Evolutionary conservation across 2,888 invertebrate genomes (phyloP).

Genomic region (Pachliopta kotzebuea): DNA sequence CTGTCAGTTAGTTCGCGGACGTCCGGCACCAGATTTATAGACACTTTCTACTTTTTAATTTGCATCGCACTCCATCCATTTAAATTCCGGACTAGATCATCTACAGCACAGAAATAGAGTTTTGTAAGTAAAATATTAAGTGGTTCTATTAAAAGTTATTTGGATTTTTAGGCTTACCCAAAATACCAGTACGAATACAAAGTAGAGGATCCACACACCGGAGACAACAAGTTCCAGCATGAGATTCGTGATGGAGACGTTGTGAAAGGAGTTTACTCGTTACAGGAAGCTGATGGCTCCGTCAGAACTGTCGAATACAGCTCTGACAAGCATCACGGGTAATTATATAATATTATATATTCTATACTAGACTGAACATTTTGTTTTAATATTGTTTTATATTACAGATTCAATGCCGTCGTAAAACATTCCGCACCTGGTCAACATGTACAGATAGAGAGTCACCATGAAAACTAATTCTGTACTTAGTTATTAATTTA

Average conservation of each 20-base stretch:
- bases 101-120: constrained; percentile 42
- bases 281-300: constrained; percentile 82
- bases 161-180: constrained; percentile 67
- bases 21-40: constrained; percentile 49
- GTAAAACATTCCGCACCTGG: constrained; percentile 78
- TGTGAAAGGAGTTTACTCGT: constrained; percentile 83
- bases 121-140: constrained; percentile 35
- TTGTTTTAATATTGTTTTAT: background rate
- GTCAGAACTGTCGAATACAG: constrained; percentile 81
- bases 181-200: constrained; percentile 82
- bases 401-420: constrained; percentile 78
- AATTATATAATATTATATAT: constrained; percentile 37
- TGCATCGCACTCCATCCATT: constrained; percentile 38
- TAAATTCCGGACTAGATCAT: constrained; percentile 38
- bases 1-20: constrained; percentile 41
- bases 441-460: constrained; percentile 63
- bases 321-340: constrained; percentile 81
- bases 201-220: constrained; percentile 82
- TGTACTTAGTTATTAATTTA: constrained; percentile 32
- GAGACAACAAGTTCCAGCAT: constrained; percentile 82
- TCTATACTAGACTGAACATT: background rate
- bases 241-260: constrained; percentile 82
- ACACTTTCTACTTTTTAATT: constrained; percentile 66
- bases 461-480: constrained; percentile 59
- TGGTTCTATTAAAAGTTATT: constrained; percentile 15